Evolutionary conservation across 2,797 vertebrate species (phyloP).

Genomic region (Centropyge bicolor): DNA sequence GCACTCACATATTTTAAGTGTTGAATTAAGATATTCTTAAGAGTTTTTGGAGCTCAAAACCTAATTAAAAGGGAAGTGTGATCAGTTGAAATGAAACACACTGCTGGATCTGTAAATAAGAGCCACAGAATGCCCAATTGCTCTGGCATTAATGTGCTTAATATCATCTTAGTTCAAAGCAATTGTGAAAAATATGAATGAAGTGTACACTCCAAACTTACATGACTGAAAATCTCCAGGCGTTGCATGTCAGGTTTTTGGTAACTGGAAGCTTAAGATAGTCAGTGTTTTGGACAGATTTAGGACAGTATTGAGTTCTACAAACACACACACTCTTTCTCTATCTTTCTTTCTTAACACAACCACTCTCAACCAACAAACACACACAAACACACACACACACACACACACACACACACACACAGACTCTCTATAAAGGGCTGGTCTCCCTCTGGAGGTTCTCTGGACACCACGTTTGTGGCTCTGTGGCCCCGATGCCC

Average conservation of each 20-base stretch:
- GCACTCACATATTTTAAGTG: neutral
- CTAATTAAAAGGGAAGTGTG: too few species aligned
- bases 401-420: neutral
- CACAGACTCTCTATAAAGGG: neutral
- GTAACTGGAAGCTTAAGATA: neutral
- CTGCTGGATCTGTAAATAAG: neutral
- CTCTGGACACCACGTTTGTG: neutral
- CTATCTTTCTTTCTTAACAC: neutral
- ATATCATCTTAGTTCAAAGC: neutral
- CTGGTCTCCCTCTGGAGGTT: constrained; percentile 21
- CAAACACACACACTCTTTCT: neutral
- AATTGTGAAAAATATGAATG: neutral
- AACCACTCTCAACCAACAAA: neutral
- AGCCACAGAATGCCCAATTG: neutral
- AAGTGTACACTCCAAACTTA: neutral
- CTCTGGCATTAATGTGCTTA: neutral
- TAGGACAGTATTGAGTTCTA: neutral
- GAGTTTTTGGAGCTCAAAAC: too few species aligned
- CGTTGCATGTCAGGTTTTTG: neutral
- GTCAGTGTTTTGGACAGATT: neutral
- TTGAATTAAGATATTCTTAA: too few species aligned
- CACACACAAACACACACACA: neutral
- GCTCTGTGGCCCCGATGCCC: constrained; percentile 18
- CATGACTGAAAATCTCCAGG: neutral
- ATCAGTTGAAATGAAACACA: too few species aligned